A percentile compares a stretch with the other conserved stretches of the same genome.
Conservation (phyloP, 2,888 invertebrate genomes). For the Erpobdella octoculata region DNA sequence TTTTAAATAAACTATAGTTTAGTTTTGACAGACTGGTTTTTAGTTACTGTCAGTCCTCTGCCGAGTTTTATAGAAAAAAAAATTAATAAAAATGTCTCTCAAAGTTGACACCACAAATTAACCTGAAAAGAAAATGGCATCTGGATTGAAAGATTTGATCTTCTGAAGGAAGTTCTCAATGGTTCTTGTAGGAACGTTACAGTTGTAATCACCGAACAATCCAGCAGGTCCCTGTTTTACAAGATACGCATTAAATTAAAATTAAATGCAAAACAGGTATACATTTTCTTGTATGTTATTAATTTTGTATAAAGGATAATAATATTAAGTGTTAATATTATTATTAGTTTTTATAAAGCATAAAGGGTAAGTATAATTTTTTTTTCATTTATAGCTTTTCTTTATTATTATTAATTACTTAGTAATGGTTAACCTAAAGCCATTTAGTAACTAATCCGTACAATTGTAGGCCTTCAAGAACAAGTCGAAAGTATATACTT, state of each 20-base stretch:
- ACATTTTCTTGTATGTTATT: not conserved
- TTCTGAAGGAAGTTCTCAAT: conserved; percentile 31
- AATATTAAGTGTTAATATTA: not conserved
- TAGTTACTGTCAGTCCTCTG: not conserved
- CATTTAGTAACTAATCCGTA: no score
- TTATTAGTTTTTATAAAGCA: not conserved
- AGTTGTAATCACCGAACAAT: conserved; percentile 32
- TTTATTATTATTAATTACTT: no score
- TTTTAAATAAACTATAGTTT: not conserved
- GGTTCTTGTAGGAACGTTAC: conserved; percentile 32
- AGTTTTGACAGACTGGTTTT: not conserved
- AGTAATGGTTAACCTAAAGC: no score
- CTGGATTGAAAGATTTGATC: conserved; percentile 20
- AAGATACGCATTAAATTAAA: not conserved
- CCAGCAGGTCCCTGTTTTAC: conserved; percentile 31
- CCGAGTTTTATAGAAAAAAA: not conserved
- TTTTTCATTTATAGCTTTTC: not conserved
- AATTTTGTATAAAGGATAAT: not conserved
- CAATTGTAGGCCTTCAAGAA: no score
- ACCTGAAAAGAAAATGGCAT: conserved; percentile 30
- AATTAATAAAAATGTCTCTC: not conserved
- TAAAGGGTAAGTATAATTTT: not conserved
- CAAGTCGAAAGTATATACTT: no score
- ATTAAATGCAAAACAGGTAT: not conserved
- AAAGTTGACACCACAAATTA: not conserved